Conservation (phyloP, 1,140 invertebrate genomes). For the Procambarus virginalis region DNA sequence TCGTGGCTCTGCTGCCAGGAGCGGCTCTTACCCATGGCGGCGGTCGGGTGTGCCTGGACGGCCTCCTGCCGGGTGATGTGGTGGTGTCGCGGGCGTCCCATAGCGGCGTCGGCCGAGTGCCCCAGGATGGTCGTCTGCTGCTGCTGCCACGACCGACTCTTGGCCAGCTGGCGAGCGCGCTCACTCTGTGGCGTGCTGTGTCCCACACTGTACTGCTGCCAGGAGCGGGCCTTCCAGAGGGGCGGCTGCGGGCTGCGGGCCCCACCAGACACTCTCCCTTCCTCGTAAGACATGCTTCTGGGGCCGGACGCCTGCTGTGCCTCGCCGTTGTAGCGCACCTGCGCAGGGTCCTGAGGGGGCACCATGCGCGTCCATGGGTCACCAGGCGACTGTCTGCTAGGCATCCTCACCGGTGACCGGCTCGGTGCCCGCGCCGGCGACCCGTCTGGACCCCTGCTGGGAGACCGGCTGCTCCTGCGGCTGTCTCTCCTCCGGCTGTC, state of each 20-base stretch:
- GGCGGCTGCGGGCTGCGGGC: slow-evolving; percentile 52
- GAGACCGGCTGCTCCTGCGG: slow-evolving; percentile 41
- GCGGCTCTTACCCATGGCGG: slow-evolving; percentile 63
- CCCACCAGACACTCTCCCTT: slow-evolving; percentile 25
- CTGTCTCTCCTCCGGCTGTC: slow-evolving; percentile 46
- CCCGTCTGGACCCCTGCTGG: slow-evolving; percentile 46
- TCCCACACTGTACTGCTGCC: slow-evolving; percentile 60
- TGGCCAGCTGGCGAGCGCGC: slow-evolving; percentile 56
- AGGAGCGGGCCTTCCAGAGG: slow-evolving; percentile 57
- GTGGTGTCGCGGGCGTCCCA: slow-evolving; percentile 41
- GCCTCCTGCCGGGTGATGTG: slow-evolving; percentile 63
- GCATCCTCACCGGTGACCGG: slow-evolving; percentile 40
- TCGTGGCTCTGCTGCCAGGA: slow-evolving; percentile 63
- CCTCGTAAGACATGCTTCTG: slow-evolving; percentile 60
- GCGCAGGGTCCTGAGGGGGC: slow-evolving; percentile 1
- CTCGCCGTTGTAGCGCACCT: slow-evolving; percentile 37
- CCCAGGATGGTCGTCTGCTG: slow-evolving; percentile 36
- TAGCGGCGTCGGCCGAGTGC: slow-evolving; percentile 34
- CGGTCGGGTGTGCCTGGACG: slow-evolving; percentile 46
- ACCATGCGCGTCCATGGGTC: slow-evolving; percentile 60
- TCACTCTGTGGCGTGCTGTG: slow-evolving; percentile 60
- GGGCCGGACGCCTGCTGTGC: background rate
- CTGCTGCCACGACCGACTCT: slow-evolving; percentile 60
- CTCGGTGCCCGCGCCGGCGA: slow-evolving; percentile 46
- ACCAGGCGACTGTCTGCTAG: slow-evolving; percentile 27